A percentile compares a stretch with the other conserved stretches of the same genome.
Conservation (phyloP, 2,888 invertebrate species). For the Caenorhabditis parvicauda region DNA sequence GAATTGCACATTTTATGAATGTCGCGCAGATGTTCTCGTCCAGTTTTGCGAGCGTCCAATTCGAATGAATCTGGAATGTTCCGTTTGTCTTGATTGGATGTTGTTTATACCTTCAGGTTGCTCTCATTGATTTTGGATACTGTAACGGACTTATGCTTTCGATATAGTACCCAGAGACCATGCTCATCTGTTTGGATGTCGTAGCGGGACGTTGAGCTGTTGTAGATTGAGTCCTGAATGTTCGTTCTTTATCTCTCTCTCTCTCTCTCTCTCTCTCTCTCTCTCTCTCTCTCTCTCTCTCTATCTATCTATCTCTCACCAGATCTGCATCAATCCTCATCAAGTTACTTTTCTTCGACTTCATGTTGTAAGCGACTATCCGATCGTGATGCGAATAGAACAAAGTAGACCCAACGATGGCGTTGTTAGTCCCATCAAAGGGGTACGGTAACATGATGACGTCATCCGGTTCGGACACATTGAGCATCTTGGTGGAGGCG, state of each 20-base stretch:
- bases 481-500: conserved; percentile 18
- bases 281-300: no score
- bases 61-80: conserved; percentile 24
- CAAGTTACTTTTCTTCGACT: conserved; percentile 9
- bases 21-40: conserved; percentile 28
- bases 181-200: conserved; percentile 93
- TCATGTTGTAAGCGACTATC: conserved; percentile 20
- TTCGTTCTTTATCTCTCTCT: no score
- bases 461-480: conserved; percentile 18
- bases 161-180: conserved; percentile 90
- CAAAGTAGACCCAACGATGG: conserved; percentile 25
- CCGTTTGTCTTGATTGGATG: background rate
- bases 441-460: conserved; percentile 32
- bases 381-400: conserved; percentile 20
- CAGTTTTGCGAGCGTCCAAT: conserved; percentile 19
- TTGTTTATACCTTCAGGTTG: conserved; percentile 14
- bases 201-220: conserved; percentile 69
- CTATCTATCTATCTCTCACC: background rate
- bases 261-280: no score
- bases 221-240: conserved; percentile 32
- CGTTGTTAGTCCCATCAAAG: conserved; percentile 34
- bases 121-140: conserved; percentile 21
- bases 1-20: conserved; percentile 31
- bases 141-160: conserved; percentile 23
- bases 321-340: conserved; percentile 12